phyloP scores from a whole-genome alignment of 2,113 vertebrate species.

The Podarcis cretensis region DNA sequence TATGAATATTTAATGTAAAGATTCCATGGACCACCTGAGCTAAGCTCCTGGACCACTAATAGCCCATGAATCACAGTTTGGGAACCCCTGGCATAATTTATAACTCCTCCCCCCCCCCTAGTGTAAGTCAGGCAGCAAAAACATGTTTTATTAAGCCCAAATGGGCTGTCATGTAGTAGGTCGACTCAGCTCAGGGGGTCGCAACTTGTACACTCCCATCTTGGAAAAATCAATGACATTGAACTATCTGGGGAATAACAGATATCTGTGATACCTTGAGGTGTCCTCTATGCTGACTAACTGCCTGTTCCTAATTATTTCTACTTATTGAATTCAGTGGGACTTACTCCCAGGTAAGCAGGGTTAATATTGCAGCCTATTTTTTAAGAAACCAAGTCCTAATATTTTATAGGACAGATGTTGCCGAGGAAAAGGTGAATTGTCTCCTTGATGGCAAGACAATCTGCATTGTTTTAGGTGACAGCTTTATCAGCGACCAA shows the following conservation, averaged over 20 bases:
- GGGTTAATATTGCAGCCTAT: not conserved
- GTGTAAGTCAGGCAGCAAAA: not conserved
- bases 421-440: constrained; percentile 33
- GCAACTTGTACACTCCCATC: not conserved
- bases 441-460: constrained; percentile 1
- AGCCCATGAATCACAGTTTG: too few relatives aligned
- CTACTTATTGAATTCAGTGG: too few relatives aligned
- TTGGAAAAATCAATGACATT: not conserved
- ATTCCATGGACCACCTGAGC: too few relatives aligned
- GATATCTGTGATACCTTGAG: not conserved
- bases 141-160: not conserved
- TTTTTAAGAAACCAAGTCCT: constrained; percentile 21
- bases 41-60: too few relatives aligned
- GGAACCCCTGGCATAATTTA: not conserved
- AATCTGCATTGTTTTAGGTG: constrained; percentile 43
- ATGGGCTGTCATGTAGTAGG: not conserved
- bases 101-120: not conserved
- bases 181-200: not conserved
- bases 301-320: not conserved
- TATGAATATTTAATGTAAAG: too few relatives aligned
- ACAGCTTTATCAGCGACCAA: constrained; percentile 38
- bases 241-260: not conserved
- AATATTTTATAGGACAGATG: constrained; percentile 4
- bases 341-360: too few relatives aligned
- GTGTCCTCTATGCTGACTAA: not conserved